Base-by-base conservation (phyloP, 2,113 vertebrate species). In the Phalacrocorax brasilianus region DNA sequence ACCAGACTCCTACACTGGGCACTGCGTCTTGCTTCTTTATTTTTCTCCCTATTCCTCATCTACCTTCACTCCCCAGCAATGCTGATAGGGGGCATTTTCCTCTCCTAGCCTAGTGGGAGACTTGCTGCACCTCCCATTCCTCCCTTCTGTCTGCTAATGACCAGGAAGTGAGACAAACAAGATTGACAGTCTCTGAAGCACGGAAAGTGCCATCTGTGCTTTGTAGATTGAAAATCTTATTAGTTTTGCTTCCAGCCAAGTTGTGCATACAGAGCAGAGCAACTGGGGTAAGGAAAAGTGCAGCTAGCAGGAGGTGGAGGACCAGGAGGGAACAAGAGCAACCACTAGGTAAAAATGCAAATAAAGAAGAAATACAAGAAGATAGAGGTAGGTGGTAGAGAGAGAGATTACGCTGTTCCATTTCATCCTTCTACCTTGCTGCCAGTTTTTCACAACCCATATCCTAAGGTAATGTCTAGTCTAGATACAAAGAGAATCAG, bases 171-270 rank as follows among this genome's bases (percentile, higher is more conserved):
- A 97, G 91, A 96, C 62, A 5, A 96, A 95, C 88, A 96, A 96
- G 95, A 95, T 38, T 94, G 94, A 93, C 95, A 82, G 86, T 85
- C 94, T 94, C 94, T 95, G 92, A 96, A 95, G 95, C 94, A 96
- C 9, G 0, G 76, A 92, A 84, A 82, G 61, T 82, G 45, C 86
- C 92, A 91, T 94, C 92, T 96, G 96, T 89, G 70, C 94, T 97
- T 94, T 97, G 70, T 86, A 96, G 93, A 93, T 91, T 95, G 96
- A 97, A 97, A 97, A 97, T 92, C 95, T 91, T 95, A 93, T 95
- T 97, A 94, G 92, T 81, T 81, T 95, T 95, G 62, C 92, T 91
- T 89, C 76, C 83, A 95, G 70, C 70, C 91, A 96, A 87, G 56
- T 75, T 91, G 58, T 89, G 73, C 73, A 81, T 63, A 72, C 0